These are phyloP conservation scores for Cyanocitta stelleri DNA, from an alignment of 2,113 vertebrate species.

Conservation along the genomic window DNA sequence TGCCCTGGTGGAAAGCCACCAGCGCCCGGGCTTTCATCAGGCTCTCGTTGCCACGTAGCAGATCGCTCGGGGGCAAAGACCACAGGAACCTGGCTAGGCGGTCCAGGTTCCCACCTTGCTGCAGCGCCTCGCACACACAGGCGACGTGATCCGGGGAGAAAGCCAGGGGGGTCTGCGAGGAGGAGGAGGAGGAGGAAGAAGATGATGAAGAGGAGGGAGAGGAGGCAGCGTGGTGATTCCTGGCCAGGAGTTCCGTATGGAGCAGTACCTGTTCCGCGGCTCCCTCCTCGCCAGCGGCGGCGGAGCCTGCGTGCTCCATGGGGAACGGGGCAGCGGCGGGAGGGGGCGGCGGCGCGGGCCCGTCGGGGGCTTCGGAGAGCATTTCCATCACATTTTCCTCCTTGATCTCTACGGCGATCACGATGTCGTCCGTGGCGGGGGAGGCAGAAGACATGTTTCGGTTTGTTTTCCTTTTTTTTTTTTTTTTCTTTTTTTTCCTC, in stretches of 20 bases:
- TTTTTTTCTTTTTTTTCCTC: background rate
- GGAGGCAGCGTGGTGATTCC: constrained; percentile 68
- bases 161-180: constrained; percentile 84
- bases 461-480: constrained; percentile 59
- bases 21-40: constrained; percentile 96
- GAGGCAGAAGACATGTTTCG: constrained; percentile 96
- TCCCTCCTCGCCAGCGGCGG: constrained; percentile 80
- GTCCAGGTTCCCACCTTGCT: constrained; percentile 98
- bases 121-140: constrained; percentile 97
- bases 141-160: constrained; percentile 98
- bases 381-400: constrained; percentile 91
- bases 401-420: constrained; percentile 89
- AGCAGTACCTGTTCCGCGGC: constrained; percentile 77
- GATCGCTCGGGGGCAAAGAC: constrained; percentile 94
- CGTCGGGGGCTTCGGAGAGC: constrained; percentile 61
- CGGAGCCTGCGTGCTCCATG: constrained; percentile 80
- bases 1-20: constrained; percentile 96
- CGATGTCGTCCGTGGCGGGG: constrained; percentile 85
- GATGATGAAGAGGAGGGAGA: constrained; percentile 72
- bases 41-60: constrained; percentile 98
- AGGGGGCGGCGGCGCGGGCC: constrained; percentile 61
- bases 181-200: constrained; percentile 56
- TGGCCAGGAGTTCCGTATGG: constrained; percentile 84
- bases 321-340: constrained; percentile 77
- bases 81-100: constrained; percentile 96